Base-by-base conservation (phyloP, 2,888 invertebrate genomes). In the Agrotis ipsilon region DNA sequence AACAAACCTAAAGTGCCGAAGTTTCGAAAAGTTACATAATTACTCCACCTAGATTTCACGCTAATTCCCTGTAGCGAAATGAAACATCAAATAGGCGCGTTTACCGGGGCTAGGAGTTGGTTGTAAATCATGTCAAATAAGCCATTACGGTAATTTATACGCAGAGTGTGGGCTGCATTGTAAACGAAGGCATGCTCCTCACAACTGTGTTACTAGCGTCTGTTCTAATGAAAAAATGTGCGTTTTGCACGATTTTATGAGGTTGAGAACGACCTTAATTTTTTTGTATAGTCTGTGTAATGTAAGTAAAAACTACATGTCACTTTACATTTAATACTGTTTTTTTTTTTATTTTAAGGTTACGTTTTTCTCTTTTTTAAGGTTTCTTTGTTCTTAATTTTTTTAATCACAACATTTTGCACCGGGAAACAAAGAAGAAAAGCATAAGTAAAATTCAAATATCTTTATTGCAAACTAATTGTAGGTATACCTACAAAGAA, bases 91-190 rank as follows among this genome's bases (percentile, higher is more conserved):
- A 78, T 72, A 78, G 81, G 64, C 81, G 64, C 68, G 55, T 82
- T 81, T 72, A 70, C 70, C 58, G 58, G 32, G 79, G 80, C 83
- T 83, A 81, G 86, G 85, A 88, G 86, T 88, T 87, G 72, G 65
- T 76, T 81, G 87, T 90, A 91, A 91, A 91, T 91, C 90, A 90
- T 85, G 88, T 87, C 86, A 86, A 89, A 91, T 90, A 90, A 88
- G 85, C 91, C 88, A 90, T 91, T 90, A 90, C 86, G 75, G 87
- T 91, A 90, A 91, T 91, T 90, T 90, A 90, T 88, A 88, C 70
- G 80, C 74, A 69, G 82, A 80, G 82, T 77, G 82, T 72, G 85
- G 80, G 87, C 86, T 86, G 88, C 86, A 85, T 86, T 87, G 86
- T 87, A 88, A 90, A 87, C 84, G 77, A 85, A 82, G 75, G 82